Evolutionary conservation across 2,113 vertebrate species (phyloP), one percentile per base, ranked within the genome.

Genomic region (Scalopus aquaticus): DNA sequence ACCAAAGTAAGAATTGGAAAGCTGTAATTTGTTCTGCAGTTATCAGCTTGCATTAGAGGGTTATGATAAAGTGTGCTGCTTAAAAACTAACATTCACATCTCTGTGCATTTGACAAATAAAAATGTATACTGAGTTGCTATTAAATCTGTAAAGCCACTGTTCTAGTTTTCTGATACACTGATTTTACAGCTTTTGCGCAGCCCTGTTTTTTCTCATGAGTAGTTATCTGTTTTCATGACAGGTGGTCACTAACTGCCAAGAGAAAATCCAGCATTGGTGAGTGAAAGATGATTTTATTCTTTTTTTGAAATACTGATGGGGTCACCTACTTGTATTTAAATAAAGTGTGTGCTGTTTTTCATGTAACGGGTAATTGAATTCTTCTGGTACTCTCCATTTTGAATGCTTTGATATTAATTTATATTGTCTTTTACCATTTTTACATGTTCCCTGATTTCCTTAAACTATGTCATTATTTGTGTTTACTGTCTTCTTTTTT

Each of bases 201-300:
- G 96, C 95, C 95, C 97, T 98, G 96, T 97, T 97, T 98, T 56
- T 51, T 97, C 96, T 98, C 98, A 98, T 97, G 94, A 98, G 94
- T 72, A 98, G 98, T 98, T 99, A 96, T 98, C 98, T 99, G 97
- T 99, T 98, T 99, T 97, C 95, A 98, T 98, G 98, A 99, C 99
- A 99, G 99, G 99, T 99, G 99, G 99, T 99, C 99, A 98, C 98
- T 98, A 98, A 98, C 98, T 99, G 99, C 98, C 98, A 99, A 95
- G 98, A 98, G 98, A 99, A 98, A 97, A 99, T 99, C 97, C 98
- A 99, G 97, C 99, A 99, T 96, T 99, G 99, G 99, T 99, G 98
- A 99, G 99, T 98, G 96, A 96, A 98, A 97, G 96, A 96, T 26
- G 78, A 62, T 97, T 98, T 97, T 94, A 97, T 97, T 98, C 44